Evolutionary conservation across 2,888 invertebrate genomes (phyloP).

Genomic region (Hyposoter didymator): DNA sequence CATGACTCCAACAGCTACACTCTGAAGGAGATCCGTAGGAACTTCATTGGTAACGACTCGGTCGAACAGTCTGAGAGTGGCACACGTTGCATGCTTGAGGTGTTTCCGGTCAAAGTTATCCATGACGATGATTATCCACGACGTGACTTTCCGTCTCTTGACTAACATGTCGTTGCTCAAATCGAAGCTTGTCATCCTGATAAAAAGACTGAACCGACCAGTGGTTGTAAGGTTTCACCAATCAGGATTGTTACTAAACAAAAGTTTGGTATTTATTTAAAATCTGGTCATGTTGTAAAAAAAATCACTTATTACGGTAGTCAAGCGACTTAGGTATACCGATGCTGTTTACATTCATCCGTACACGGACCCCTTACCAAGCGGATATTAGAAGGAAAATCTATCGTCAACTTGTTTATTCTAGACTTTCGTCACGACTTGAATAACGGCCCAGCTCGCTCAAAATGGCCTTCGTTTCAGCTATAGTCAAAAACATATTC

Average conservation of each 20-base stretch:
- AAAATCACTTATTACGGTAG: constrained; percentile 1
- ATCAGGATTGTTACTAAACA: background rate
- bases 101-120: background rate
- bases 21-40: background rate
- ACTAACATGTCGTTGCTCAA: background rate
- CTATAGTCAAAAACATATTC: background rate
- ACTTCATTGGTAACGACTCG: constrained; percentile 1
- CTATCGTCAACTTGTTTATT: background rate
- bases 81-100: background rate
- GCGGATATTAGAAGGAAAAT: background rate
- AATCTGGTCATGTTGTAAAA: background rate
- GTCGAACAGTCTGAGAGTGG: background rate
- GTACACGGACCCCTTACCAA: background rate
- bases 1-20: background rate
- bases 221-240: background rate
- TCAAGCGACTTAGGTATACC: background rate
- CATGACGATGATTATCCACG: background rate
- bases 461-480: background rate
- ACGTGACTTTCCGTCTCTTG: background rate
- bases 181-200: background rate
- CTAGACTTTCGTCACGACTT: background rate
- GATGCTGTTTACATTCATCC: background rate
- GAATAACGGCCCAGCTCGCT: background rate
- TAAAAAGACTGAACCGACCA: background rate
- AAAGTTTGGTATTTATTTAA: background rate